Conservation (phyloP, 2,888 invertebrate species). For the Leptura quadrifasciata region DNA sequence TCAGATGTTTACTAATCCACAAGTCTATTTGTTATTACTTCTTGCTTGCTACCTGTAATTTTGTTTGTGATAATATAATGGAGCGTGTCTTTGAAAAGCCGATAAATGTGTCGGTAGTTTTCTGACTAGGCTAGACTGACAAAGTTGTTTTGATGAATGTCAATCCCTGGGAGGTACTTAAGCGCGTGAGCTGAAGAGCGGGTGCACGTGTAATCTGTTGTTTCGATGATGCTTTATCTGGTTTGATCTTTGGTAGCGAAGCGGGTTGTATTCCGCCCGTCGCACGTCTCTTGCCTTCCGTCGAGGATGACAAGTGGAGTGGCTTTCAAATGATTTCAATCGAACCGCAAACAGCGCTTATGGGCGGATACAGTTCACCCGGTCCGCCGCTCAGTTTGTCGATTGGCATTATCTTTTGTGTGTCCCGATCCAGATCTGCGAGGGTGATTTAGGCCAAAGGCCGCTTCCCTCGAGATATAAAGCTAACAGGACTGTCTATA, state of each 20-base stretch:
- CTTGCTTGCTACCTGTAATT: neutral
- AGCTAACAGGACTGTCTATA: constrained; percentile 38
- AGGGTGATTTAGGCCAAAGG: constrained; percentile 46
- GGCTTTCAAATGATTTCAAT: constrained; percentile 71
- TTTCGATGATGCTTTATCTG: constrained; percentile 69
- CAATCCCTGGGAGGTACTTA: constrained; percentile 52
- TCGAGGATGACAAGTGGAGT: constrained; percentile 70
- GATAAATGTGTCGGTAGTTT: neutral
- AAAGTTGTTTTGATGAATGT: constrained; percentile 54
- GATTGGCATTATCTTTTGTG: constrained; percentile 67
- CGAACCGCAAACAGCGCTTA: constrained; percentile 69
- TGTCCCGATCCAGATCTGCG: constrained; percentile 54
- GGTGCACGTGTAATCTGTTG: constrained; percentile 68
- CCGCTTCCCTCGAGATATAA: constrained; percentile 40
- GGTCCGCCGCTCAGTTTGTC: constrained; percentile 60
- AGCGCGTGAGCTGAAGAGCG: constrained; percentile 50
- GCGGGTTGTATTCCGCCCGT: constrained; percentile 45
- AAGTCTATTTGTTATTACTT: neutral
- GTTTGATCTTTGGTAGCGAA: constrained; percentile 65
- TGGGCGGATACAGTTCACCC: constrained; percentile 58
- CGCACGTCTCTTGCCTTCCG: constrained; percentile 55
- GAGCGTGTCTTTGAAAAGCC: neutral
- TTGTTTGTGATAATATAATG: neutral
- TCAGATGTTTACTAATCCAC: too few species aligned
- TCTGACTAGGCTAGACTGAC: constrained; percentile 4